Evolutionary conservation across 2,888 invertebrate species (phyloP).

Genomic region (Thera britannica): DNA sequence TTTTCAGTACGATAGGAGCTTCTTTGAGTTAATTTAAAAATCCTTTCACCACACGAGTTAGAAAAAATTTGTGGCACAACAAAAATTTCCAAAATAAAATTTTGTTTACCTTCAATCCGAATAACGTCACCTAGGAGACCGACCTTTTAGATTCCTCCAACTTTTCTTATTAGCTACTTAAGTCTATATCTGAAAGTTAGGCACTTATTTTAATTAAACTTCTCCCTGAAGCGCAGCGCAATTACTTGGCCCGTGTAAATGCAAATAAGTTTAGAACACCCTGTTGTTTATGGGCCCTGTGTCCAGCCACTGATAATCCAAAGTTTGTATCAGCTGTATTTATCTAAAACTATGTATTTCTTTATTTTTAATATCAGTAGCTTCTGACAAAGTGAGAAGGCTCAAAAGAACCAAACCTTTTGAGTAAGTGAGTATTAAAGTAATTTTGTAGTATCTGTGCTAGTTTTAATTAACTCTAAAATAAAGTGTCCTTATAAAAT

Average conservation of each 20-base stretch:
- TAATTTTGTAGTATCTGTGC: too few relatives aligned
- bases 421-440: too few relatives aligned
- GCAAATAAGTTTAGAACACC: conserved; percentile 80
- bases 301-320: conserved; percentile 35
- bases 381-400: background rate
- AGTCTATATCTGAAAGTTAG: conserved; percentile 72
- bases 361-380: background rate
- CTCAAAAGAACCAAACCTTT: too few relatives aligned
- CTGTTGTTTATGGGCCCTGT: conserved; percentile 72
- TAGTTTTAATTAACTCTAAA: too few relatives aligned
- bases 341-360: background rate
- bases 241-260: conserved; percentile 83
- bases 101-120: background rate
- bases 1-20: too few relatives aligned
- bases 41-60: too few relatives aligned
- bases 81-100: background rate
- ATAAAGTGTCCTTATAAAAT: too few relatives aligned
- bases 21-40: too few relatives aligned
- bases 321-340: background rate
- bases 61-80: too few relatives aligned
- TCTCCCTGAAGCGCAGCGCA: conserved; percentile 81
- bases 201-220: conserved; percentile 82
- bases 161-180: conserved; percentile 76
- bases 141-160: conserved; percentile 63
- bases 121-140: conserved; percentile 38